Percentiles rank a stretch among this genome's conserved stretches.
Evolutionary conservation across 2,888 invertebrate species (phyloP).

Genomic region (Tetramorium bicarinatum): DNA sequence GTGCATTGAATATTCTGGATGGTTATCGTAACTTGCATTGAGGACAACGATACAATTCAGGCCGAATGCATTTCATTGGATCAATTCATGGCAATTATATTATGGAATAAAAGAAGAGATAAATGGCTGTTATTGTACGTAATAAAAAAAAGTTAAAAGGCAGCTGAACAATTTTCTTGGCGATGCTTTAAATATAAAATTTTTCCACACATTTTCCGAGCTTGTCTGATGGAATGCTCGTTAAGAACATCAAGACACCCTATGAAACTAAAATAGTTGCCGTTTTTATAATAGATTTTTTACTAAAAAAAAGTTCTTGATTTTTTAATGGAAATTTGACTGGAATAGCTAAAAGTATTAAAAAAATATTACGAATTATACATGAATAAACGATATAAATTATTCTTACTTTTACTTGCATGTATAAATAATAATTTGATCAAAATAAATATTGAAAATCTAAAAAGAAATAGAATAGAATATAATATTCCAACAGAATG

Average conservation of each 20-base stretch:
- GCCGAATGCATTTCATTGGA: background rate
- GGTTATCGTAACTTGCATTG: slow-evolving; percentile 1
- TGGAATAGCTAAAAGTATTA: background rate
- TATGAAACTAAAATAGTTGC: background rate
- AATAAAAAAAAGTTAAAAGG: background rate
- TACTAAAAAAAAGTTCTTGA: background rate
- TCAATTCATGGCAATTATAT: slow-evolving; percentile 26
- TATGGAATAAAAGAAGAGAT: background rate
- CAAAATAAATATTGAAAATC: background rate
- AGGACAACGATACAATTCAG: slow-evolving; percentile 8
- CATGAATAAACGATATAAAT: background rate
- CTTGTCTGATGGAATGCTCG: background rate
- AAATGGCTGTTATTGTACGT: background rate
- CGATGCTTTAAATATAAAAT: background rate
- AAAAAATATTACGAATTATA: background rate
- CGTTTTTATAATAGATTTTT: background rate
- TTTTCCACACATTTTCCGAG: background rate
- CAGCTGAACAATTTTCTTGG: background rate
- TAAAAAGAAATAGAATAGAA: background rate
- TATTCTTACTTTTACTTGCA: background rate
- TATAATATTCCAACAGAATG: background rate
- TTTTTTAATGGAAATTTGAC: background rate
- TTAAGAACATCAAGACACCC: background rate
- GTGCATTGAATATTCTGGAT: background rate
- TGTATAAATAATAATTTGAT: background rate